Evolutionary conservation across 2,888 invertebrate species (phyloP).

Genomic region (Metallyticus violacea): DNA sequence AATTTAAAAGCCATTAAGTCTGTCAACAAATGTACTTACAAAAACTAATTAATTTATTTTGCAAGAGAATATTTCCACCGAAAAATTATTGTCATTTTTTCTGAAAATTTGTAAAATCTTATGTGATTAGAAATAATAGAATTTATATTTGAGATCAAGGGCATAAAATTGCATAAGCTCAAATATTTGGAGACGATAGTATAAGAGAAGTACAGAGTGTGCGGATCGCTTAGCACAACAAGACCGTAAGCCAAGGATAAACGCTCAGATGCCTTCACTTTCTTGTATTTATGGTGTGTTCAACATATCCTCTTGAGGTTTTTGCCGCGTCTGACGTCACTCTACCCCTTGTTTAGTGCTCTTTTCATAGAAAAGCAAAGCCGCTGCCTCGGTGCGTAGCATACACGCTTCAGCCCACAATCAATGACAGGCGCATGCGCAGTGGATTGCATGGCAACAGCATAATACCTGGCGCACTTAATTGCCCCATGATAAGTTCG

Average conservation of each 20-base stretch:
- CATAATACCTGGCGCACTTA: not conserved
- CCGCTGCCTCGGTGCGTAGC: too few species aligned
- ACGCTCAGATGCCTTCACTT: not conserved
- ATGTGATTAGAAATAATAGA: too few species aligned
- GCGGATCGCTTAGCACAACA: not conserved
- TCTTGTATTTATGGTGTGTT: not conserved
- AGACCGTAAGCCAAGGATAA: not conserved
- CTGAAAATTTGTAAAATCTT: too few species aligned
- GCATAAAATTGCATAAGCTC: too few species aligned
- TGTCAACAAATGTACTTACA: too few species aligned
- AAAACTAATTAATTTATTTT: too few species aligned
- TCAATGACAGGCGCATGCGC: not conserved
- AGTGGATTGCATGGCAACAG: not conserved
- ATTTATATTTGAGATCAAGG: too few species aligned
- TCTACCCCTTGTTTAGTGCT: not conserved
- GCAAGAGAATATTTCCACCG: too few species aligned
- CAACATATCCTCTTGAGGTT: not conserved
- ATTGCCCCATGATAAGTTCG: not conserved
- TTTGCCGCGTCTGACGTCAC: not conserved
- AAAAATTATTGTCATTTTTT: too few species aligned
- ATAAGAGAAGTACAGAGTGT: too few species aligned
- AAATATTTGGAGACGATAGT: too few species aligned
- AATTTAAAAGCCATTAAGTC: too few species aligned
- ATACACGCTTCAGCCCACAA: not conserved
- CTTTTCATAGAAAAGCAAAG: not conserved